Conservation (phyloP, 2,113 vertebrate species). For the Vireo altiloquus region DNA sequence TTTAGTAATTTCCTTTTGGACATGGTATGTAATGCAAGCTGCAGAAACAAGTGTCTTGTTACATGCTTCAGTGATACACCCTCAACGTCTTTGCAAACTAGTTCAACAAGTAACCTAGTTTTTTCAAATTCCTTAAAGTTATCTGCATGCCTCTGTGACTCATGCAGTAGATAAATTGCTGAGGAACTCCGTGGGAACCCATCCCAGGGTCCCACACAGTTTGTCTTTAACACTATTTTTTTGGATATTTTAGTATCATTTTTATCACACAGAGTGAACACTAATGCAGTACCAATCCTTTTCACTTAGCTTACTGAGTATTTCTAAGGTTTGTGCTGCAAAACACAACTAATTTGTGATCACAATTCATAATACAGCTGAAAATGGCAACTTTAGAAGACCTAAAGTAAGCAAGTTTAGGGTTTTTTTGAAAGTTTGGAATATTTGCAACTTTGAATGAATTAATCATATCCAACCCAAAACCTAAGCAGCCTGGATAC, state of each 20-base stretch:
- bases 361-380: background rate
- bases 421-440: background rate
- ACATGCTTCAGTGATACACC: background rate
- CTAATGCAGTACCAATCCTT: background rate
- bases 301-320: background rate
- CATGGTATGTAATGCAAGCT: background rate
- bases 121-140: background rate
- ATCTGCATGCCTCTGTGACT: background rate
- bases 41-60: background rate
- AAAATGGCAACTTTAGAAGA: background rate
- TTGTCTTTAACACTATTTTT: background rate
- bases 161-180: background rate
- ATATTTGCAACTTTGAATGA: background rate
- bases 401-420: fast-evolving
- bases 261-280: background rate
- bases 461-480: background rate
- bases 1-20: background rate
- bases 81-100: background rate
- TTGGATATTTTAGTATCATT: background rate
- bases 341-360: background rate
- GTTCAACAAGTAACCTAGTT: background rate
- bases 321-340: background rate
- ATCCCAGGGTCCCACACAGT: background rate
- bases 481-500: background rate
- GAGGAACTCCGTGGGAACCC: background rate